Evolutionary conservation across 92 coral and sea anemone species (phyloP).

Genomic region (Bergia puertoricense): DNA sequence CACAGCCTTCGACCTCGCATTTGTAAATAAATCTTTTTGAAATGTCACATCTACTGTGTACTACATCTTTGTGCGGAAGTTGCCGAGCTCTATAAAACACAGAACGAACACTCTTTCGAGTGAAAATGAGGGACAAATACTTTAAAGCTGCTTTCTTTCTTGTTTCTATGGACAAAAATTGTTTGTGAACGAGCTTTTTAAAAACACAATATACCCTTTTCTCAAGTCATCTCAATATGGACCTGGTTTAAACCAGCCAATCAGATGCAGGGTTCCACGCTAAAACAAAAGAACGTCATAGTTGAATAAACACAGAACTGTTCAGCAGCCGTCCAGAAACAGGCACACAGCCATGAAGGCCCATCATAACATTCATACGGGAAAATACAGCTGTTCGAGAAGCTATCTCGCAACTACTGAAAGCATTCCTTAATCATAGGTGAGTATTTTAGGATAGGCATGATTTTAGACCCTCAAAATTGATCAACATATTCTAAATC

Average conservation of each 20-base stretch:
- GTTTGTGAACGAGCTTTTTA: not conserved
- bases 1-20: not conserved
- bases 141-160: not conserved
- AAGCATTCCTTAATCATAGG: not conserved
- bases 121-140: not conserved
- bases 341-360: not conserved
- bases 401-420: not conserved
- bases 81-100: too few species aligned
- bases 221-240: not conserved
- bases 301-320: slow-evolving; percentile 1
- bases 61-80: not conserved
- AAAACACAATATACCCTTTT: not conserved
- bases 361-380: not conserved
- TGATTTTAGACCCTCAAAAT: not conserved
- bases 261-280: slow-evolving; percentile 9
- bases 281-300: slow-evolving; percentile 38
- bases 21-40: not conserved
- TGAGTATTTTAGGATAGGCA: not conserved
- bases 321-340: not conserved
- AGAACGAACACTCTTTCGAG: not conserved
- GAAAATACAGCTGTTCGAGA: not conserved
- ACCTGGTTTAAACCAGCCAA: slow-evolving; percentile 33
- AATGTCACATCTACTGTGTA: not conserved
- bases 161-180: too few species aligned
- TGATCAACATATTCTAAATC: not conserved